phyloP scores from a whole-genome alignment of 1,140 invertebrate genomes.

The Rhagoletis pomonella region DNA sequence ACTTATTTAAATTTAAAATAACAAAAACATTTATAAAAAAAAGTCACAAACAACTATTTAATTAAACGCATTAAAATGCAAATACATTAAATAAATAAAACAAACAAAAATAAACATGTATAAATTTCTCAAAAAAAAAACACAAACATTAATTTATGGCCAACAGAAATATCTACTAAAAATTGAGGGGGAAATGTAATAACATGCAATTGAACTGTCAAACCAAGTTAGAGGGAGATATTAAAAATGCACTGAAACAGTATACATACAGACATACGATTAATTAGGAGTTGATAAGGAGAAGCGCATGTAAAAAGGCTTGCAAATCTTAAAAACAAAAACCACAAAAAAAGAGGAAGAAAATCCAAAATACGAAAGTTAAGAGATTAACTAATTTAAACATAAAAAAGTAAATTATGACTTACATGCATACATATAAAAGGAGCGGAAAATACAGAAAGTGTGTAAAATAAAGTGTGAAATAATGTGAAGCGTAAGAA shows the following conservation, averaged over 20 bases:
- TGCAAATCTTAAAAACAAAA: conserved; percentile 51
- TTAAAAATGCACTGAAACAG: conserved; percentile 14
- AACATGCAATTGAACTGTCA: conserved; percentile 39
- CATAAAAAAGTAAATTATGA: neutral
- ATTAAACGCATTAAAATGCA: conserved; percentile 25
- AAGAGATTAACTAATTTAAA: conserved; percentile 22
- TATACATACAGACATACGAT: conserved; percentile 58
- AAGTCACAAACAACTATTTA: conserved; percentile 16
- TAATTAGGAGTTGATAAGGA: conserved; percentile 56
- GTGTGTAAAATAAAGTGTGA: conserved; percentile 35
- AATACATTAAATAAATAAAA: neutral
- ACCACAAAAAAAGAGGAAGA: conserved; percentile 33
- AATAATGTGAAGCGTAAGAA: conserved; percentile 5
- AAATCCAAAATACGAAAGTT: conserved; percentile 19
- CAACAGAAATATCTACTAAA: neutral
- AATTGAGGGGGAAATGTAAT: neutral
- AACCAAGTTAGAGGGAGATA: conserved; percentile 31
- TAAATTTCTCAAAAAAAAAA: neutral
- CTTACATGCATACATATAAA: neutral
- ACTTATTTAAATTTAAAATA: conserved; percentile 71
- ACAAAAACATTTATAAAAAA: conserved; percentile 40
- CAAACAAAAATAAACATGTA: neutral
- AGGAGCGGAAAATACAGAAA: conserved; percentile 34
- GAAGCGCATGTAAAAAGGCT: conserved; percentile 53
- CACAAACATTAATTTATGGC: neutral